Evolutionary conservation across 2,797 vertebrate species (phyloP).

Genomic region (Bovichtus diacanthus): DNA sequence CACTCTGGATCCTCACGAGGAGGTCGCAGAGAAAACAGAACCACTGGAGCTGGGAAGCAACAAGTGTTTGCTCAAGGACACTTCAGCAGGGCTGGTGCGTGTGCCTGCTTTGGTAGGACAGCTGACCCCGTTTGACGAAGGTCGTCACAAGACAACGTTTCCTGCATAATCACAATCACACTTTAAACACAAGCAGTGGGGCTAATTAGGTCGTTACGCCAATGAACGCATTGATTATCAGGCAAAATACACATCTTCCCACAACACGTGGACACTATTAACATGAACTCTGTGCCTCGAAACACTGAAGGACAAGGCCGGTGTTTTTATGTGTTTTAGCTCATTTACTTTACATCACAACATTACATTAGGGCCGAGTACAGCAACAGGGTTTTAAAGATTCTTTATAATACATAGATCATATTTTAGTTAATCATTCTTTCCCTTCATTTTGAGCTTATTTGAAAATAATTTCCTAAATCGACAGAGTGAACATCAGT

Average conservation of each 20-base stretch:
- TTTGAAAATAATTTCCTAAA: not conserved
- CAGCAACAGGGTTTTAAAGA: not conserved
- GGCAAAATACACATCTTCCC: conserved; percentile 13
- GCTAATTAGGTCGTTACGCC: not conserved
- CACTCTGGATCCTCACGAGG: not conserved
- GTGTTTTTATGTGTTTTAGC: conserved; percentile 2
- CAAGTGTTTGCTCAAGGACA: conserved; percentile 21
- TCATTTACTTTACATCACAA: not conserved
- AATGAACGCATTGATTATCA: conserved; percentile 24
- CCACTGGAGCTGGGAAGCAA: not conserved
- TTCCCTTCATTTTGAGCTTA: not conserved
- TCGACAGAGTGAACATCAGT: not conserved
- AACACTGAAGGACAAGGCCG: not conserved
- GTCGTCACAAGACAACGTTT: conserved; percentile 4
- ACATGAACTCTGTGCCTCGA: conserved; percentile 3
- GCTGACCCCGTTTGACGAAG: conserved; percentile 24
- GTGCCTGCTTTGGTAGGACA: not conserved
- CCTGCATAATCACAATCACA: conserved; percentile 16
- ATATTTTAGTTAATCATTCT: not conserved
- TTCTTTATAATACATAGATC: not conserved
- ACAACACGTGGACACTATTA: not conserved
- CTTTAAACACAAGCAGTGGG: conserved; percentile 15
- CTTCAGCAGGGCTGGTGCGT: not conserved
- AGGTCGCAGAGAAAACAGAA: not conserved
- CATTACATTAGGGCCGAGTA: not conserved